Conservation (phyloP, 2,113 vertebrate genomes). For the Falco punctatus region DNA sequence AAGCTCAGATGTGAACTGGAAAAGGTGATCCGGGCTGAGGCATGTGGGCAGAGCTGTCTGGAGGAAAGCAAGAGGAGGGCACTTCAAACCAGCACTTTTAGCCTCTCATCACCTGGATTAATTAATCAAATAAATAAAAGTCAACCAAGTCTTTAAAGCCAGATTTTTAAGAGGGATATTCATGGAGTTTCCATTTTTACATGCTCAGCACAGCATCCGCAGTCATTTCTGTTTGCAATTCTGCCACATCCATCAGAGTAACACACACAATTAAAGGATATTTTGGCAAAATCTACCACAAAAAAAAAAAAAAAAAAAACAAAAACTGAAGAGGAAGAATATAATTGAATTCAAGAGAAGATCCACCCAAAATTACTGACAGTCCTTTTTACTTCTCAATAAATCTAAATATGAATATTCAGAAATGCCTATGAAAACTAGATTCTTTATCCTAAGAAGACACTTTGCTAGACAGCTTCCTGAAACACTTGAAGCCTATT, state of each 20-base stretch:
- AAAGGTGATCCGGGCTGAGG: background rate
- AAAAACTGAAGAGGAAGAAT: background rate
- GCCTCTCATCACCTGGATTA: background rate
- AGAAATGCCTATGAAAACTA: background rate
- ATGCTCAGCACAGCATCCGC: background rate
- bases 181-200: background rate
- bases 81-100: background rate
- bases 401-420: slow-evolving; percentile 8
- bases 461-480: background rate
- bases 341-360: background rate
- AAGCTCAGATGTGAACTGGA: background rate
- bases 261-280: background rate
- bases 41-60: background rate
- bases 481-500: background rate
- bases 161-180: background rate
- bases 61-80: background rate
- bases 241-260: background rate
- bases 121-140: background rate
- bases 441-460: background rate
- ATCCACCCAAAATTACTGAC: background rate
- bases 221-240: background rate
- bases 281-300: background rate
- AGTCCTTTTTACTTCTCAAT: background rate
- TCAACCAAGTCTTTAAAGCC: background rate
- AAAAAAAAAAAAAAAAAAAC: background rate